phyloP scores from a whole-genome alignment of 2,113 vertebrate species.

The Aldabrachelys gigantea region DNA sequence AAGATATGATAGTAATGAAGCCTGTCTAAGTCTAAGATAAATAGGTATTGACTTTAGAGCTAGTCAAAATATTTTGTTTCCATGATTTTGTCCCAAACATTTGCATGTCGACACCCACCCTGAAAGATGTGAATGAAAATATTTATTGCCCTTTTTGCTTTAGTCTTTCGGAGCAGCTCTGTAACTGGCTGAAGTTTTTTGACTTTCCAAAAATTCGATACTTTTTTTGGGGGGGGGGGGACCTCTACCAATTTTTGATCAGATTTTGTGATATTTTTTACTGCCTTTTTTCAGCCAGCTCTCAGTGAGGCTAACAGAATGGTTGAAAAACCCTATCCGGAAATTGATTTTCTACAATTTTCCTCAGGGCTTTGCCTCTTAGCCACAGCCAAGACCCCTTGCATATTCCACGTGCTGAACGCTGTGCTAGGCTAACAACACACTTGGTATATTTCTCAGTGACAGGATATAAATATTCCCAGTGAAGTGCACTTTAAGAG shows the following conservation, averaged over 20 bases:
- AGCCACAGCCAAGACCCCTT: constrained; percentile 46
- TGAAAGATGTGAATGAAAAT: not conserved
- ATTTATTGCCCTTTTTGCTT: too few species aligned
- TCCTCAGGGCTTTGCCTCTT: not conserved
- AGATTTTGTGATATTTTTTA: not conserved
- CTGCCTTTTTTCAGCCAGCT: not conserved
- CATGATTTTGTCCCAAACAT: not conserved
- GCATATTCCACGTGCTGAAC: not conserved
- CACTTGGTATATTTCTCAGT: constrained; percentile 37
- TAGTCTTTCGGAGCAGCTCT: not conserved
- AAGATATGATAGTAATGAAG: fast-evolving
- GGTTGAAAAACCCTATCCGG: not conserved
- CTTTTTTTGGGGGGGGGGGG: fast-evolving
- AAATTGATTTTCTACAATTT: constrained; percentile 23
- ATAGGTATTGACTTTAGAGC: not conserved
- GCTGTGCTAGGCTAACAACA: constrained; percentile 32
- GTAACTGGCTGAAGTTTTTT: not conserved
- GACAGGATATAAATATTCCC: constrained; percentile 53
- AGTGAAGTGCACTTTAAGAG: constrained; percentile 22
- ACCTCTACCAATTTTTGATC: not conserved
- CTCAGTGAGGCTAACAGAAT: not conserved
- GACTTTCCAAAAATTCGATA: not conserved
- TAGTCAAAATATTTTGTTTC: not conserved
- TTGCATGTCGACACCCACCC: not conserved
- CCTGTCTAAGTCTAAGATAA: not conserved